A percentile compares a stretch with the other conserved stretches of the same genome.
Evolutionary conservation across 2,888 invertebrate species (phyloP).

Genomic region (Caenorhabditis virilis): DNA sequence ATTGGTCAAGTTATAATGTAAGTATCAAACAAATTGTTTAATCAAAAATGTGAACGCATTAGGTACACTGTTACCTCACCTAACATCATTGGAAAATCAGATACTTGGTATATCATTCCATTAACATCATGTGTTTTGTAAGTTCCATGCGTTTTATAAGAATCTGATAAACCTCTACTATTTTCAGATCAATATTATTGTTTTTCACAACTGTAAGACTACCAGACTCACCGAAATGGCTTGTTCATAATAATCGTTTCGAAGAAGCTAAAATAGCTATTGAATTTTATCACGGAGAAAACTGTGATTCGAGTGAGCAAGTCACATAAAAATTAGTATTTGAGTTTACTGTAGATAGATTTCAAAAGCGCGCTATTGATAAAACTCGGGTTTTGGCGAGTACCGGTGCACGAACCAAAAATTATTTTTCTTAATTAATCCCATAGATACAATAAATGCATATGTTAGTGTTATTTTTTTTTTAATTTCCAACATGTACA

Average conservation of each 20-base stretch:
- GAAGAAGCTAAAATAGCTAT: slow-evolving; percentile 33
- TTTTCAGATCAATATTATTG: slow-evolving; percentile 17
- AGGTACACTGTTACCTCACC: slow-evolving; percentile 15
- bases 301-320: background rate
- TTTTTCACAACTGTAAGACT: slow-evolving; percentile 18
- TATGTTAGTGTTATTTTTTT: no score
- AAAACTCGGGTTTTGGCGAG: no score
- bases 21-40: no score
- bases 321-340: no score
- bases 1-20: background rate
- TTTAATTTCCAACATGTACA: no score
- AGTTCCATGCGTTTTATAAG: background rate
- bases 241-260: slow-evolving; percentile 20
- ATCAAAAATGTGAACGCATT: no score
- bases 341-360: no score
- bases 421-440: no score
- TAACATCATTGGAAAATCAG: slow-evolving; percentile 14
- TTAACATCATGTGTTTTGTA: slow-evolving; percentile 10
- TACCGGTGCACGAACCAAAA: no score
- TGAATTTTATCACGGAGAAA: slow-evolving; percentile 30
- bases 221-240: slow-evolving; percentile 50
- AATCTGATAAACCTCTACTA: background rate
- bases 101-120: slow-evolving; percentile 32
- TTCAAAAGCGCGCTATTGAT: no score
- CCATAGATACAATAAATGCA: background rate